These are phyloP conservation scores for Oreonectes daqikongensis DNA, from an alignment of 2,797 vertebrate genomes.

Conservation along the genomic window DNA sequence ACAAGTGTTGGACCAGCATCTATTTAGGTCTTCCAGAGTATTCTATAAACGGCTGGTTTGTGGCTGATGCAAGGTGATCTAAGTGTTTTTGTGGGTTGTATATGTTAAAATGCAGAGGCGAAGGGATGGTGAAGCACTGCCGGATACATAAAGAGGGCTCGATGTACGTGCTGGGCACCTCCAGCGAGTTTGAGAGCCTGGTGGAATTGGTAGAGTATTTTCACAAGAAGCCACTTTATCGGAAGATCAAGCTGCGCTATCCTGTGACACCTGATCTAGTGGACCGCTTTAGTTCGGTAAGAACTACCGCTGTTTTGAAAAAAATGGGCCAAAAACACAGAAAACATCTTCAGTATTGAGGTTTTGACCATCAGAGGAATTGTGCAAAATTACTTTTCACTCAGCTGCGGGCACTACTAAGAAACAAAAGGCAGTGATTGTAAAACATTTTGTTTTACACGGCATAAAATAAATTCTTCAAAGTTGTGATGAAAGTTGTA, in stretches of 20 bases:
- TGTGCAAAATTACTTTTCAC: background rate
- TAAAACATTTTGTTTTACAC: background rate
- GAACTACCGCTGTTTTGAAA: slow-evolving; percentile 36
- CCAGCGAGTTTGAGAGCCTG: slow-evolving; percentile 92
- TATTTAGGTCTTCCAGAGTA: no score
- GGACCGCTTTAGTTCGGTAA: slow-evolving; percentile 84
- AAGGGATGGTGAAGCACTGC: slow-evolving; percentile 94
- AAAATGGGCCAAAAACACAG: background rate
- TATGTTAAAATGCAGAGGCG: slow-evolving; percentile 79
- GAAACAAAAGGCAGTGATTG: slow-evolving; percentile 5
- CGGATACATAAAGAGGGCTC: slow-evolving; percentile 88
- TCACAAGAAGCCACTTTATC: slow-evolving; percentile 89
- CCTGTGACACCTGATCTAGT: slow-evolving; percentile 91
- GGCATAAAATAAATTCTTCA: background rate
- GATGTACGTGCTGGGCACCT: slow-evolving; percentile 89
- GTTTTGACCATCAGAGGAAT: background rate
- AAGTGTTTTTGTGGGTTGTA: background rate
- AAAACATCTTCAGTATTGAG: background rate
- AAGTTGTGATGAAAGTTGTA: background rate
- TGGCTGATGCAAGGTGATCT: background rate
- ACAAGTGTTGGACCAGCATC: no score
- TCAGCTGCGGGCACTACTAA: background rate
- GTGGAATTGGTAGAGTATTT: slow-evolving; percentile 94
- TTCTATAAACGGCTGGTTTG: no score
- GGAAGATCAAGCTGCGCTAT: slow-evolving; percentile 94